Evolutionary conservation across 2,888 invertebrate species (phyloP).

Genomic region (Sussaba pulchella): DNA sequence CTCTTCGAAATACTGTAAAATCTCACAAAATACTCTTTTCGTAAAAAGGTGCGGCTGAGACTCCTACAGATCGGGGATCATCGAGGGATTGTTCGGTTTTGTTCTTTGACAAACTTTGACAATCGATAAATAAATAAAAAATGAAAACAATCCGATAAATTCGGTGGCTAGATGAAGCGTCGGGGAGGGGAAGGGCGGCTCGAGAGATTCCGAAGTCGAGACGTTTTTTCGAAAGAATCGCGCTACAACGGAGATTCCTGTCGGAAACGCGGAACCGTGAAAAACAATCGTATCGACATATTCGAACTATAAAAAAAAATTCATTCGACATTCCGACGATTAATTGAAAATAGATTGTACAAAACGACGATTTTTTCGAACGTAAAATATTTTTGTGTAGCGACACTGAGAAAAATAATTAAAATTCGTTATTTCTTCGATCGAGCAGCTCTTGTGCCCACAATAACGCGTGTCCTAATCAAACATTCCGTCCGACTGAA

Average conservation of each 20-base stretch:
- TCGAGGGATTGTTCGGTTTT: background rate
- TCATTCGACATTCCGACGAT: constrained; percentile 12
- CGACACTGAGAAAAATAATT: constrained; percentile 17
- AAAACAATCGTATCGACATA: background rate
- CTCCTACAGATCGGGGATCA: constrained; percentile 70
- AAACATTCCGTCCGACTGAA: constrained; percentile 33
- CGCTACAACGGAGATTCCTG: constrained; percentile 32
- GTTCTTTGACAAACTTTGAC: constrained; percentile 55
- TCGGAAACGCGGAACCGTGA: background rate
- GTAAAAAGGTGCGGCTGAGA: constrained; percentile 77
- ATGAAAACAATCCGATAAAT: constrained; percentile 39
- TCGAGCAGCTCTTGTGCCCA: no score
- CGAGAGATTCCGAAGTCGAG: constrained; percentile 39
- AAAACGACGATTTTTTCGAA: constrained; percentile 24
- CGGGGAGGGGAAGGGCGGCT: background rate
- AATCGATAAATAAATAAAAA: constrained; percentile 58
- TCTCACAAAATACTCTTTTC: constrained; percentile 83
- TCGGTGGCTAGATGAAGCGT: background rate
- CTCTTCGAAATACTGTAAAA: constrained; percentile 83
- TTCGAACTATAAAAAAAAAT: constrained; percentile 28
- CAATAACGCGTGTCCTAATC: constrained; percentile 35
- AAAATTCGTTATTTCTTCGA: constrained; percentile 21
- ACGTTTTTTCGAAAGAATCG: constrained; percentile 23
- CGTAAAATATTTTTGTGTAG: constrained; percentile 4
- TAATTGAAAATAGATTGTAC: constrained; percentile 9